Conservation (phyloP, 2,888 invertebrate genomes). For the Perdita meconis region DNA sequence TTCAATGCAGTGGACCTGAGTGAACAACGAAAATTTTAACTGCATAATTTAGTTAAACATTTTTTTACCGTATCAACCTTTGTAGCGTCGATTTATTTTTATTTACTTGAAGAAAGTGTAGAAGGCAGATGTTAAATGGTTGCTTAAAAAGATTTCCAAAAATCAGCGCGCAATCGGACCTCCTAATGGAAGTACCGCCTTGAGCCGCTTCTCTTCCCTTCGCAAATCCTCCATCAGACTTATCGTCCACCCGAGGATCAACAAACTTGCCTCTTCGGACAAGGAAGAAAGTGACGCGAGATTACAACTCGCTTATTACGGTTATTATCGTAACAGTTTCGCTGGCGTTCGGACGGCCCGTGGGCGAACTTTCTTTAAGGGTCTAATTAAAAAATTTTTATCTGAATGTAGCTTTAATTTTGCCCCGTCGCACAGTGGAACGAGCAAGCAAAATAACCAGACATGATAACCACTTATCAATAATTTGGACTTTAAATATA, state of each 20-base stretch:
- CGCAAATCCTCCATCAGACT: conserved; percentile 36
- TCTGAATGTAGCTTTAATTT: conserved; percentile 37
- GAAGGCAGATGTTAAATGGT: too few species aligned
- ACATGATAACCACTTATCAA: too few species aligned
- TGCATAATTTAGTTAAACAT: neutral
- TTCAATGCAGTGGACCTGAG: neutral
- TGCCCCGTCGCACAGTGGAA: conserved; percentile 4
- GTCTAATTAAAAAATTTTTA: conserved; percentile 47
- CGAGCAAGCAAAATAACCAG: too few species aligned
- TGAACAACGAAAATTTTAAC: neutral
- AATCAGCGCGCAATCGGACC: too few species aligned
- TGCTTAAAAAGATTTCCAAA: too few species aligned
- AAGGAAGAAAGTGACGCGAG: conserved; percentile 37
- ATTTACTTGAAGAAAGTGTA: too few species aligned
- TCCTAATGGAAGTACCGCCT: neutral
- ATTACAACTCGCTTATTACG: conserved; percentile 50
- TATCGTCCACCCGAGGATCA: conserved; percentile 27
- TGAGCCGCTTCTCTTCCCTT: conserved; percentile 30
- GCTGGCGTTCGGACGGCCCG: conserved; percentile 6
- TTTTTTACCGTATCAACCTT: too few species aligned
- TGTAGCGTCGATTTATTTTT: too few species aligned
- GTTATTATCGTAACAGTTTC: conserved; percentile 34
- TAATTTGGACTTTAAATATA: too few species aligned
- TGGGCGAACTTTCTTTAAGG: conserved; percentile 18
- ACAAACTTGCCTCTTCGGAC: conserved; percentile 17